Base-by-base conservation (phyloP, 2,113 vertebrate species). In the Gadus chalcogrammus region DNA sequence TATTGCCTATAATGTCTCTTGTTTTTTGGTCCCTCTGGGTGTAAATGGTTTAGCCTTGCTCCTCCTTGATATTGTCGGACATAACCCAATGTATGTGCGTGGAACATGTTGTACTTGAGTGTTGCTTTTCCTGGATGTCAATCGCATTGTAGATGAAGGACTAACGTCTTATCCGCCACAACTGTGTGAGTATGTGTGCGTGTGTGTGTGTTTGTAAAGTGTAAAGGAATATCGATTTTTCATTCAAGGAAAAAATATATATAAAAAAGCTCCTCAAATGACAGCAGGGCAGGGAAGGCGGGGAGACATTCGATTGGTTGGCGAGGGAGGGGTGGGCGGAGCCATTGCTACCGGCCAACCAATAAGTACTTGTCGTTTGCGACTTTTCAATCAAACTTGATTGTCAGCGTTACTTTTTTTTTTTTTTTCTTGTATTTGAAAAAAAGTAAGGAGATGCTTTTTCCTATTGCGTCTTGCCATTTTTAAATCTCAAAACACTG, bases 41-140 rank as follows among this genome's bases (percentile, higher is more conserved):
- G 90, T 91, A 84, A 89, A 89, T 89, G 78, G 76, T 90, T 86
- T 91, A 84, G 90, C 92, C 91, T 91, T 92, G 90, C 88, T 90
- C 91, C 90, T 90, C 90, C 90, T 92, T 90, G 88, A 90, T 92
- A 92, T 91, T 79, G 91, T 92, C 90, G 86, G 83, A 91, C 84
- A 88, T 82, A 77, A 70, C 48, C n/a, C 55, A 7, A 17, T 16
- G 55, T 48, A 81, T 15, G 80, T 87, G 90, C 85, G 89, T 92
- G 86, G 89, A 88, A 84, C 82, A 48, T 88, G 79, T 91, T 85
- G 87, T 92, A 84, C 84, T 93, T 90, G 86, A 27, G 88, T 92
- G 91, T 93, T 88, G 91, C 90, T 91, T 92, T 92, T 48, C 42
- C 89, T 92, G 91, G 91, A 90, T 92, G 92, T 92, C 89, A 86